These are phyloP conservation scores for Apodemia mormo DNA, from an alignment of 2,888 invertebrate genomes.

Conservation along the genomic window DNA sequence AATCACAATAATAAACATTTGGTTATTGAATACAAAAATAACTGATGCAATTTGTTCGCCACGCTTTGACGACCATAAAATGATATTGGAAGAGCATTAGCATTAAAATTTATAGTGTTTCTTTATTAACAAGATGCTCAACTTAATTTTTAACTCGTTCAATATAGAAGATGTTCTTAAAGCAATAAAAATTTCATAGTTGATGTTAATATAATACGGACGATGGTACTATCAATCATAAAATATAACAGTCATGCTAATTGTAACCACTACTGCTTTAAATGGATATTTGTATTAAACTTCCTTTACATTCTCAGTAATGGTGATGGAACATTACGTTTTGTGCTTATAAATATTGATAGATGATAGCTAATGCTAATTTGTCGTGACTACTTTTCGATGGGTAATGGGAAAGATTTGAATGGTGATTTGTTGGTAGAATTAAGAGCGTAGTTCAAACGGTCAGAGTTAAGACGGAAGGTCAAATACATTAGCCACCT, in stretches of 20 bases:
- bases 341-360: constrained; percentile 49
- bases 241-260: constrained; percentile 34
- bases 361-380: constrained; percentile 67
- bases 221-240: constrained; percentile 41
- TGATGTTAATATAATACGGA: constrained; percentile 69
- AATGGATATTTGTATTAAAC: constrained; percentile 15
- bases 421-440: constrained; percentile 69
- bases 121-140: background rate
- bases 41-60: too few species aligned
- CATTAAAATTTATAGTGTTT: background rate
- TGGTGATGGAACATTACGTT: constrained; percentile 27
- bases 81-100: background rate
- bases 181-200: constrained; percentile 63
- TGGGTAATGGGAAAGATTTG: constrained; percentile 70
- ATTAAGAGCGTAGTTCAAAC: constrained; percentile 75
- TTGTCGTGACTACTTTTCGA: constrained; percentile 76
- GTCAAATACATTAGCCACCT: constrained; percentile 80
- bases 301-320: constrained; percentile 12
- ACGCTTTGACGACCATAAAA: constrained; percentile 2
- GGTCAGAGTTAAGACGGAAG: constrained; percentile 70
- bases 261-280: constrained; percentile 38
- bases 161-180: constrained; percentile 63
- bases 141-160: too few species aligned
- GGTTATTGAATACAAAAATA: too few species aligned
- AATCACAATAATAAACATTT: too few species aligned